phyloP scores from a whole-genome alignment of 2,888 invertebrate genomes.

The Nephrotoma appendiculata region DNA sequence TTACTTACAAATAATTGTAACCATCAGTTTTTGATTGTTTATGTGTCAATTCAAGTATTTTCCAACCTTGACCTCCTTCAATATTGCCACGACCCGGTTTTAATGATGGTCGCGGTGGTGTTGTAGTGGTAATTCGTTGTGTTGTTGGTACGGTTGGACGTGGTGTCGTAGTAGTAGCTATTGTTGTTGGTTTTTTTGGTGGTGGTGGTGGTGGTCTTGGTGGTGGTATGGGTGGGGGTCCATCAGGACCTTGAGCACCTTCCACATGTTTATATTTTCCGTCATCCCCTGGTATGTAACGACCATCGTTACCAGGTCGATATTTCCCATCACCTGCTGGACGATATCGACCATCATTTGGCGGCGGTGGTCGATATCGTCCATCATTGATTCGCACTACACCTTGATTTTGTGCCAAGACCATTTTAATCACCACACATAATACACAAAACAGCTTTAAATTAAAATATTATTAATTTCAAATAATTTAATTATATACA shows the following conservation, averaged over 20 bases:
- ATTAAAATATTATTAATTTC: background rate
- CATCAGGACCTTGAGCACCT: slow-evolving; percentile 15
- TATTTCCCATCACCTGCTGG: slow-evolving; percentile 24
- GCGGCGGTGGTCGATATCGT: slow-evolving; percentile 24
- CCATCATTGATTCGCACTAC: slow-evolving; percentile 11
- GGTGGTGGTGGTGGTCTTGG: slow-evolving; percentile 5
- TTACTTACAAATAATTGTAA: slow-evolving; percentile 39
- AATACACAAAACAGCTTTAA: background rate
- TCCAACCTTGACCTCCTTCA: slow-evolving; percentile 33
- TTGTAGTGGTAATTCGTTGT: background rate
- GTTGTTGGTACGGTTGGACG: background rate
- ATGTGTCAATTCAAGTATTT: slow-evolving; percentile 38
- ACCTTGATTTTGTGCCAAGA: background rate
- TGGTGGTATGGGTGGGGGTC: slow-evolving; percentile 7
- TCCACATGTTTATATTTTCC: slow-evolving; percentile 39
- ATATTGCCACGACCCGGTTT: slow-evolving; percentile 21
- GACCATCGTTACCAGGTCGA: slow-evolving; percentile 20
- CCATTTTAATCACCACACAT: background rate
- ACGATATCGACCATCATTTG: slow-evolving; percentile 28
- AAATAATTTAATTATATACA: background rate
- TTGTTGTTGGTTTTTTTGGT: slow-evolving; percentile 10
- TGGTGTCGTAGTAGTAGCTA: background rate
- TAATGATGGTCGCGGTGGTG: slow-evolving; percentile 14
- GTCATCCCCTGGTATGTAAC: slow-evolving; percentile 36
- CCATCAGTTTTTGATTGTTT: slow-evolving; percentile 34